Evolutionary conservation across 2,113 vertebrate species (phyloP), one percentile per base, ranked within the genome.

Genomic region (Panurus biarmicus): DNA sequence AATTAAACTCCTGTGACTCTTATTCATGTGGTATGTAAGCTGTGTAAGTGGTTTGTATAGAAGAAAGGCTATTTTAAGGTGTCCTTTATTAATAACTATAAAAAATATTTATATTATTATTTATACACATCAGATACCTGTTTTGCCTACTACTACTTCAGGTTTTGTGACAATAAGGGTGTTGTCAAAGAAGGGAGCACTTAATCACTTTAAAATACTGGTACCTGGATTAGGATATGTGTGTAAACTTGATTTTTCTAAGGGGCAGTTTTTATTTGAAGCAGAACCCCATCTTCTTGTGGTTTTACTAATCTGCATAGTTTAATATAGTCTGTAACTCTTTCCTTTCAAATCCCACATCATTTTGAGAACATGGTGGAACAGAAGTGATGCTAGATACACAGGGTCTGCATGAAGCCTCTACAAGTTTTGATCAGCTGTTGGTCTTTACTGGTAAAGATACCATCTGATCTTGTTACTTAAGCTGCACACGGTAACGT

Each of bases 401-500:
- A n/a, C 17, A 67, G 20, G 29, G 24, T 64, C 44, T 91, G 19
- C 15, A 10, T 58, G 48, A 87, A 78, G 33, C 21, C 73, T 48
- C 56, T 70, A 9, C 8, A 9, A 9, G 18, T 89, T 69, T 47
- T 35, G 7, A 1, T 70, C 58, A 66, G 29, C 50, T 74, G 10
- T 14, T 58, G 16, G 17, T 64, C 23, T 83, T 91, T 61, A n/a
- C n/a, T 29, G 16, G 29, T 42, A 35, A 56, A 74, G 57, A n/a
- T 16, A 11, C 33, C 4, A 9, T 69, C 61, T 80, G 38, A 12
- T 40, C 56, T 71, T 47, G 12, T 80, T 38, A 50, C 36, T 6
- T 15, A 18, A 75, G 58, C 57, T 72, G 45, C 12, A 18, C 26
- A 87, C 0, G 0, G 5, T 44, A 45, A 20, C 23, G 2, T 17